These are phyloP conservation scores for Hylyphantes graminicola DNA, from an alignment of 1,140 invertebrate species.

Conservation along the genomic window DNA sequence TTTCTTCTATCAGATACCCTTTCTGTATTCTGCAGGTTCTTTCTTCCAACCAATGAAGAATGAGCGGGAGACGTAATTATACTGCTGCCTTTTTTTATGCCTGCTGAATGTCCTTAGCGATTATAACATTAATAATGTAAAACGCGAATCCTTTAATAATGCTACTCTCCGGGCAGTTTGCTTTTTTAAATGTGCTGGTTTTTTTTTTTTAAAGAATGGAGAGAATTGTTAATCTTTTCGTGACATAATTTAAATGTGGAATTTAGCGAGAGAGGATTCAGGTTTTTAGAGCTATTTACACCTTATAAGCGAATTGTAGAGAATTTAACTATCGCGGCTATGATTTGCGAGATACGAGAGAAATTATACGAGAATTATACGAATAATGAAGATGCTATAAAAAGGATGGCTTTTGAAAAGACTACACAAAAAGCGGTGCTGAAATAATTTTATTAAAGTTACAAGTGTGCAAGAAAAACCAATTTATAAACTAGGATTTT, in stretches of 20 bases:
- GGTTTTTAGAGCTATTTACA: too few relatives aligned
- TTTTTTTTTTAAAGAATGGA: slow-evolving; percentile 1
- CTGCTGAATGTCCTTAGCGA: too few relatives aligned
- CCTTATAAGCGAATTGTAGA: too few relatives aligned
- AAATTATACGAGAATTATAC: neutral
- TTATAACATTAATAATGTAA: slow-evolving; percentile 16
- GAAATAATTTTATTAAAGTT: too few relatives aligned
- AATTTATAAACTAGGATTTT: too few relatives aligned
- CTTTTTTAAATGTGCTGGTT: neutral
- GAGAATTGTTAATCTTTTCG: too few relatives aligned
- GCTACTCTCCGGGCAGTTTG: neutral
- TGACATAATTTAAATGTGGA: too few relatives aligned
- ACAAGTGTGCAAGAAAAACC: too few relatives aligned
- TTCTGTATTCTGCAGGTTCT: slow-evolving; percentile 21
- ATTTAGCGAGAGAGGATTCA: too few relatives aligned
- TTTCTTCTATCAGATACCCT: slow-evolving; percentile 40
- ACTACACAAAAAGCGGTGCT: too few relatives aligned
- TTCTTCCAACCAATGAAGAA: slow-evolving; percentile 6
- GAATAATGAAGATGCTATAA: neutral
- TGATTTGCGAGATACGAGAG: neutral
- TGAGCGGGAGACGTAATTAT: slow-evolving; percentile 28
- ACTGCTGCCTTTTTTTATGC: neutral
- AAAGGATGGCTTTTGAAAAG: too few relatives aligned
- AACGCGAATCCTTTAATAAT: slow-evolving; percentile 24
- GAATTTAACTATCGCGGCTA: too few relatives aligned